Percentiles rank a stretch among this genome's conserved stretches.
Evolutionary conservation across 1,140 invertebrate genomes (phyloP).

Genomic region (Lithobius niger): DNA sequence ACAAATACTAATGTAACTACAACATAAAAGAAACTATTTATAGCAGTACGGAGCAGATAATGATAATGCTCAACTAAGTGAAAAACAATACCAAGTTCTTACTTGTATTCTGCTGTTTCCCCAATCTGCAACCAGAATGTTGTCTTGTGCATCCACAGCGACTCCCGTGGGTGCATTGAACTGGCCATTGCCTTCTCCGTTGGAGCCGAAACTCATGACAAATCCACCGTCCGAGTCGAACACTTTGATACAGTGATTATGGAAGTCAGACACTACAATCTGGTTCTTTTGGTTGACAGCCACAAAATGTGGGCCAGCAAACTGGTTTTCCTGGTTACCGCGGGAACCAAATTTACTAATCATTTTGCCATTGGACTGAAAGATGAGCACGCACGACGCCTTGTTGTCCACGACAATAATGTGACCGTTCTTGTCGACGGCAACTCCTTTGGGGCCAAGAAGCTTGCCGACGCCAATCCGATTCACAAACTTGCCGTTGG

Average conservation of each 20-base stretch:
- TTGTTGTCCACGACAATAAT: constrained; percentile 48
- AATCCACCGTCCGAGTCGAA: constrained; percentile 40
- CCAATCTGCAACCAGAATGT: constrained; percentile 45
- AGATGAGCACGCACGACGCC: constrained; percentile 39
- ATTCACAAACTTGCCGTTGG: constrained; percentile 41
- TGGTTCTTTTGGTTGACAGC: constrained; percentile 38
- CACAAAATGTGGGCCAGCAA: constrained; percentile 46
- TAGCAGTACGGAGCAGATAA: too few relatives aligned
- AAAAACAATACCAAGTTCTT: too few relatives aligned
- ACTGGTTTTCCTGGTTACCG: constrained; percentile 33
- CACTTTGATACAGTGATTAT: constrained; percentile 44
- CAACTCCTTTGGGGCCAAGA: constrained; percentile 41
- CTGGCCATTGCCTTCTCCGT: constrained; percentile 41
- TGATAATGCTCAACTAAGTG: too few relatives aligned
- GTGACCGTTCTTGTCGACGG: constrained; percentile 37
- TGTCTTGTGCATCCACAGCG: constrained; percentile 38
- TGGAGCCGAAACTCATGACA: constrained; percentile 39
- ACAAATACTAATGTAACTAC: too few relatives aligned
- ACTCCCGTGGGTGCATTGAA: constrained; percentile 46
- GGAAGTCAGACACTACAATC: constrained; percentile 43
- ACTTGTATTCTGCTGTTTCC: constrained; percentile 45
- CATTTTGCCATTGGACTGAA: constrained; percentile 38
- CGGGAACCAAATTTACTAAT: constrained; percentile 31
- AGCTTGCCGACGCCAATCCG: constrained; percentile 41
- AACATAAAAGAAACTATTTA: too few relatives aligned